Base-by-base conservation (phyloP, 2,888 invertebrate species). In the Lobophora halterata region DNA sequence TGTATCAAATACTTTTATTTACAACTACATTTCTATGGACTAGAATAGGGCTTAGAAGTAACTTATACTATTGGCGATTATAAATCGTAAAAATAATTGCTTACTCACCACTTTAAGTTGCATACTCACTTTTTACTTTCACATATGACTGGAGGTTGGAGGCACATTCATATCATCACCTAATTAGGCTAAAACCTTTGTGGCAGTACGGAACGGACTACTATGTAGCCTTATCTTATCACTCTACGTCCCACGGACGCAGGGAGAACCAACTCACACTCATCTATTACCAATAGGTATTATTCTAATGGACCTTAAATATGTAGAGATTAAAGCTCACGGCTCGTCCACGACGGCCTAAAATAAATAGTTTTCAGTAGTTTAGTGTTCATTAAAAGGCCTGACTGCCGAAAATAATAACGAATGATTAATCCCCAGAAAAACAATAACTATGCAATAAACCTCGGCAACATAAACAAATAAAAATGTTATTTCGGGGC, bases 401-500 rank as follows among this genome's bases (percentile, higher is more conserved):
- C 69, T 68, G 71, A 71, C 71, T 65, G 71, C 71, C 75, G 68
- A 72, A 76, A 77, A 77, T 74, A 75, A 73, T 70, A 69, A 62
- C 62, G 61, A 62, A 48, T 66, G 71, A 66, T 55, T 69, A 70
- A 68, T 65, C 63, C 61, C 58, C 63, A 55, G 58, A 59, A 68
- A 72, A 72, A 79, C 65, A 77, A 74, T 75, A 74, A 75, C 63
- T 62, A 61, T 65, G 70, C 59, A 65, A 73, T 79, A 77, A 79
- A 74, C 63, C 54, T 62, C 55, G 67, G 67, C 70, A 80, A 79
- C 63, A 80, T 79, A 86, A 83, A 86, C 85, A 86, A 79, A 86
- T 82, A 80, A 79, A 76, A 81, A 76, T 55, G 71, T 67, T 79
- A 79, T 80, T 76, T 60, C 60, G 74, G 54, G n/a, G n/a, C n/a